phyloP scores from a whole-genome alignment of 2,888 invertebrate species.

The Eristalis intricaria region DNA sequence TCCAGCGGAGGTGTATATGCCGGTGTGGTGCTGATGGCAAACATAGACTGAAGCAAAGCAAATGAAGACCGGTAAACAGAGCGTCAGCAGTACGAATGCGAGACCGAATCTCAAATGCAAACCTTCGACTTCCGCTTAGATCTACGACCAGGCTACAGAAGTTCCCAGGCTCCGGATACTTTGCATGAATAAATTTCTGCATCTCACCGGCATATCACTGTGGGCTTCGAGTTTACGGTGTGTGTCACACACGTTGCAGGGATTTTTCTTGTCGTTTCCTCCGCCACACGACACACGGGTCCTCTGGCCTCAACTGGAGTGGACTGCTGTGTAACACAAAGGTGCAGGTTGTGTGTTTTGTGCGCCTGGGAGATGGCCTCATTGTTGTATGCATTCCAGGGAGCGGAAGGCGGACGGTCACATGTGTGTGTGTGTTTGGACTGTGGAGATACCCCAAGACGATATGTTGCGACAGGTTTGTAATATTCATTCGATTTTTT shows the following conservation, averaged over 20 bases:
- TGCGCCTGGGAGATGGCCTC: slow-evolving; percentile 53
- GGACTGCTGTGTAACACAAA: slow-evolving; percentile 10
- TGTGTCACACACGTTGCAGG: slow-evolving; percentile 59
- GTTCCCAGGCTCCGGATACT: slow-evolving; percentile 64
- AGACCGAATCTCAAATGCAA: slow-evolving; percentile 43
- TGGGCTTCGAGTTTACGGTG: slow-evolving; percentile 21
- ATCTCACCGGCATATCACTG: slow-evolving; percentile 25
- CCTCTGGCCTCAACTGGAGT: background rate
- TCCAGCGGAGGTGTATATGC: background rate
- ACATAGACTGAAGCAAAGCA: slow-evolving; percentile 38
- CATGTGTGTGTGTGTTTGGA: slow-evolving; percentile 2
- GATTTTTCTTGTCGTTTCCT: slow-evolving; percentile 19
- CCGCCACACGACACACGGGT: background rate
- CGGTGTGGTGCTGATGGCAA: slow-evolving; percentile 17
- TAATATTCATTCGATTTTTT: slow-evolving; percentile 68
- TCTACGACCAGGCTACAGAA: slow-evolving; percentile 54
- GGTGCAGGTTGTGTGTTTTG: slow-evolving; percentile 38
- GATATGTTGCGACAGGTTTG: slow-evolving; percentile 68
- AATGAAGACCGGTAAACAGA: slow-evolving; percentile 45
- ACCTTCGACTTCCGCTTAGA: slow-evolving; percentile 56
- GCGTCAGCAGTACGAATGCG: slow-evolving; percentile 25
- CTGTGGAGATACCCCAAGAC: slow-evolving; percentile 13
- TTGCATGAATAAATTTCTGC: slow-evolving; percentile 65
- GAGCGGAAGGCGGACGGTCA: background rate
- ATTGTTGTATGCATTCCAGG: slow-evolving; percentile 55